Evolutionary conservation across 2,888 invertebrate genomes (phyloP), one percentile per base, ranked within the genome.

Genomic region (Oscheius sp.): DNA sequence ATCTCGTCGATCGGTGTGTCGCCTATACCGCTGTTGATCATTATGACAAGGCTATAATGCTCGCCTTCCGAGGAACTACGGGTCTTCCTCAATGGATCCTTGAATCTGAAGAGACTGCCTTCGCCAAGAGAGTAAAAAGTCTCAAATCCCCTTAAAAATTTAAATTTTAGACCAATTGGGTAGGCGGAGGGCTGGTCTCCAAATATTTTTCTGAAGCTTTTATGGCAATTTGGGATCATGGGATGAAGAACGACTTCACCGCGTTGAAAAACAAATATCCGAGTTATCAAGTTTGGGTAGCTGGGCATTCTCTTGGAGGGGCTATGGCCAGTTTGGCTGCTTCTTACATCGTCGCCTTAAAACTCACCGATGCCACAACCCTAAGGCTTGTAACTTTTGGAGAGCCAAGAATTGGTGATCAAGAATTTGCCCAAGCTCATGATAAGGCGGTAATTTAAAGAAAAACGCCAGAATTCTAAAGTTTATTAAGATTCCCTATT

Each of bases 371-470:
- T 6, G 69, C 77, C 5, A 59, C 69, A 7, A 73, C 75, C 23
- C 58, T 84, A 29, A 70, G 74, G 45, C 63, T 84, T 66, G 74
- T 81, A 58, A 85, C 85, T 13, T 85, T 85, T 70, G 85, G 84
- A 1, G 80, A 85, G 58, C 85, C 85, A 3, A 69, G 85, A 12
- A 81, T 80, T 3, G 85, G 85, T 7, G 83, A 85, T 64, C 69
- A 75, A 23, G 72, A 63, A 12, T 85, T 76, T 68, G 83, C 84
- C 0, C 73, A 76, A 45, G 68, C 69, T 0, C 79, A 78, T 72
- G 84, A 85, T 64, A 41, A 45, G 5, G 49, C 76, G 71, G 80
- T 79, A 49, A 49, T 58, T 58, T 35, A 27, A 13, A 18, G 23
- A 21, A 21, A 23, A 58, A 21, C 9, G 25, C 25, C 27, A 12